Percentiles rank a stretch among this genome's conserved stretches.
These are phyloP conservation scores for Lophotis ruficrista DNA, from an alignment of 2,113 vertebrate species.

Conservation along the genomic window DNA sequence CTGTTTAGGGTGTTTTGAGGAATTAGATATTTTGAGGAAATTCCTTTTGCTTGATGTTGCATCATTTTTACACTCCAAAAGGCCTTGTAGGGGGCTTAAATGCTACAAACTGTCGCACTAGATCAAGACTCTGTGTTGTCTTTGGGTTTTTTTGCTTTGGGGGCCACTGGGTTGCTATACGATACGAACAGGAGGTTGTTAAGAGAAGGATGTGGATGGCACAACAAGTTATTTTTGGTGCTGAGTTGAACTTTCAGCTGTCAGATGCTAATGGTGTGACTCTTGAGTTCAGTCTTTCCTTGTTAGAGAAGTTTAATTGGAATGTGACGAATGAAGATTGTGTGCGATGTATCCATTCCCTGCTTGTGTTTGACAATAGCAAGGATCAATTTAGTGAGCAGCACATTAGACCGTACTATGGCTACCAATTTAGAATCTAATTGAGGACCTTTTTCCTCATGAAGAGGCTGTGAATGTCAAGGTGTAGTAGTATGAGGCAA, in stretches of 20 bases:
- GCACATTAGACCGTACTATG: not conserved
- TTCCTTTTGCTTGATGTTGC: not conserved
- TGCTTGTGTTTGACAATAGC: not conserved
- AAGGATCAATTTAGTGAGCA: not conserved
- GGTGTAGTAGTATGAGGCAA: not conserved
- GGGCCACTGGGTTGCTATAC: not conserved
- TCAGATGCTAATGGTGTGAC: not conserved
- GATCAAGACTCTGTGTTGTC: not conserved
- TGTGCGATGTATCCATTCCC: not conserved
- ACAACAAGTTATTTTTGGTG: not conserved
- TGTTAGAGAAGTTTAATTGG: not conserved
- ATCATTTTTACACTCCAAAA: not conserved
- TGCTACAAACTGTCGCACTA: not conserved
- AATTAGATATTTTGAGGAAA: not conserved
- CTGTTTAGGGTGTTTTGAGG: not conserved
- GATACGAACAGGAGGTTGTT: not conserved
- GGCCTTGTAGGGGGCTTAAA: not conserved
- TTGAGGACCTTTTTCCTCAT: not conserved
- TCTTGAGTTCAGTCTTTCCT: not conserved
- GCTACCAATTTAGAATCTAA: not conserved
- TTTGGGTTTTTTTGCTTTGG: not conserved
- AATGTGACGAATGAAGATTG: not conserved
- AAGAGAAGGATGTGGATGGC: not conserved
- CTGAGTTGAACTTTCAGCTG: not conserved
- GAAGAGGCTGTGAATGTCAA: not conserved